Evolutionary conservation across 2,888 invertebrate species (phyloP), one percentile per base, ranked within the genome.

Genomic region (Mantis religiosa): DNA sequence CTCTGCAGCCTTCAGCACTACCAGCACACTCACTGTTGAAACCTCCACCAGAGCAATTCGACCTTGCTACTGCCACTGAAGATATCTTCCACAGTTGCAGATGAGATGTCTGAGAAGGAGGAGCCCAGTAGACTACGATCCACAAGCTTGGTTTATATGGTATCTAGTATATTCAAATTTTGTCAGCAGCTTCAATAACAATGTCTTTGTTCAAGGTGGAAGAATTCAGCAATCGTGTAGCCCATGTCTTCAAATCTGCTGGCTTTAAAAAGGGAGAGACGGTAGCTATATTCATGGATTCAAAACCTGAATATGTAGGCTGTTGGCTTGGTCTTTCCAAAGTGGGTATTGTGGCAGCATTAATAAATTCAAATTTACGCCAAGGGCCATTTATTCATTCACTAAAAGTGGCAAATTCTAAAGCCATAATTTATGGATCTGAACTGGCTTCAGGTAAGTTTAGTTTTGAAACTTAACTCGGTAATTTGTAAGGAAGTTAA

Each of bases 271-370:
- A 93, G 84, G 95, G 95, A 6, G 95, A 95, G 92, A 93, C 94
- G 28, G 94, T 95, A 3, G 95, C 95, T 1, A 91, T 96, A 28
- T 94, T 94, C 91, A 94, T 95, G 95, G 95, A 95, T 90, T 95
- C 94, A 91, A 92, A 94, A 7, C 94, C 94, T 1, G 94, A 95
- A 91, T 95, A 94, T 92, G 94, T 95, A 4, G 94, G 94, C 85
- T 93, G 94, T 34, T 96, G 95, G 95, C 92, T 96, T 41, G 96
- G 95, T 1, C 92, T 95, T 89, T 93, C 95, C 30, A 95, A 95
- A 92, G 91, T 93, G 84, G 93, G 94, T 27, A 92, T 93, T 2
- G 91, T 93, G 82, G 92, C 94, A 6, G 95, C 95, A 0, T 93
- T 96, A 82, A 94, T 96, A 90, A 96, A 96, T 92, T 94, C 94